A percentile compares a stretch with the other conserved stretches of the same genome.
Evolutionary conservation across 2,797 vertebrate species (phyloP).

Genomic region (Siniperca undulata): DNA sequence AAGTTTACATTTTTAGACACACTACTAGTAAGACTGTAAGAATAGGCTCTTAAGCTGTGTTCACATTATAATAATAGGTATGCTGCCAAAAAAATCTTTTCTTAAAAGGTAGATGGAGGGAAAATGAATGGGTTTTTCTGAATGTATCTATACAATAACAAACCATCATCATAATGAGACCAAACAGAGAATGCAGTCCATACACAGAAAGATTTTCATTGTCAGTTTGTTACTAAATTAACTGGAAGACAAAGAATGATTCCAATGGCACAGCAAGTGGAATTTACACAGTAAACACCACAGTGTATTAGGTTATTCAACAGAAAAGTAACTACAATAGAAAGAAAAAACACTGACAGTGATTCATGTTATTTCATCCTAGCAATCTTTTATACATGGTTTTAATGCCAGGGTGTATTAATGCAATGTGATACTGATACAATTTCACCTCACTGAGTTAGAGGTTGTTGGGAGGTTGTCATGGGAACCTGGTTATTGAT

Average conservation of each 20-base stretch:
- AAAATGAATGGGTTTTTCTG: too few species aligned
- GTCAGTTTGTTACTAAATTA: conserved; percentile 18
- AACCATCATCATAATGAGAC: too few species aligned
- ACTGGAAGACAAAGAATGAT: conserved; percentile 22
- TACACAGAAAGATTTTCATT: conserved; percentile 3
- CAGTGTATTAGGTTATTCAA: not conserved
- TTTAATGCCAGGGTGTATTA: not conserved
- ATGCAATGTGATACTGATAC: not conserved
- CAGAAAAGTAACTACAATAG: not conserved
- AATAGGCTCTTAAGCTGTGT: too few species aligned
- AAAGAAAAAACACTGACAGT: conserved; percentile 2
- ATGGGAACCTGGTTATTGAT: conserved; percentile 90
- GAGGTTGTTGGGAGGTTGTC: conserved; percentile 84
- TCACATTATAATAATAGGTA: too few species aligned
- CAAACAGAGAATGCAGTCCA: not conserved
- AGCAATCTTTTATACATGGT: not conserved
- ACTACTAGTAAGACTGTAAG: too few species aligned
- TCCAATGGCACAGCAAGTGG: conserved; percentile 20
- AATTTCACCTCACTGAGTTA: conserved; percentile 75
- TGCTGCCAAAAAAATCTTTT: too few species aligned
- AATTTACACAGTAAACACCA: conserved; percentile 61
- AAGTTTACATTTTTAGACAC: too few species aligned
- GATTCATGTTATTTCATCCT: conserved; percentile 9
- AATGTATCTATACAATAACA: too few species aligned
- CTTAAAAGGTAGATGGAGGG: too few species aligned